These are phyloP conservation scores for Phrynosoma blainvillii DNA, from an alignment of 2,113 vertebrate genomes.

Conservation along the genomic window DNA sequence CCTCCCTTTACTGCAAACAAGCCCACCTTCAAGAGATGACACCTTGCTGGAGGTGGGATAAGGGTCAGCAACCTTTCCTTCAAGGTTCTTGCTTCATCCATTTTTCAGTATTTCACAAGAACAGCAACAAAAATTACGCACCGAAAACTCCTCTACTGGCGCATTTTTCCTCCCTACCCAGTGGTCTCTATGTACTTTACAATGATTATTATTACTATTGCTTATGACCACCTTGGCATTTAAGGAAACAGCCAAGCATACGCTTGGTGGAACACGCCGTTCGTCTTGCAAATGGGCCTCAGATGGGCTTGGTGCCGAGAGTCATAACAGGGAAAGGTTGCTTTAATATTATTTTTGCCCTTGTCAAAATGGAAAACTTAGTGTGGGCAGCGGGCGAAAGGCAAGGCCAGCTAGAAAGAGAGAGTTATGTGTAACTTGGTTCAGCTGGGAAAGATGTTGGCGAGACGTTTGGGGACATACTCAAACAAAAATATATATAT, in stretches of 20 bases:
- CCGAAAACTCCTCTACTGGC: neutral
- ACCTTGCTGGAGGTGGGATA: neutral
- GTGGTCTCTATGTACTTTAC: neutral
- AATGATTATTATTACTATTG: neutral
- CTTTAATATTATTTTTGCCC: neutral
- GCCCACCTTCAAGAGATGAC: neutral
- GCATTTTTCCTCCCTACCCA: too few relatives aligned
- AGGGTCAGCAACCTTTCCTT: neutral
- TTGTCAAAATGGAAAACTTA: neutral
- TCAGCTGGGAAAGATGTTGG: neutral
- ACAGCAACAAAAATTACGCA: too few relatives aligned
- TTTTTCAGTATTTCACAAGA: neutral
- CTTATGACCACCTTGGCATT: neutral
- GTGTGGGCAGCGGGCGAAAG: neutral
- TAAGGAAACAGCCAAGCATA: neutral
- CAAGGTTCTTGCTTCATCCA: neutral
- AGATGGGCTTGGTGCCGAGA: neutral
- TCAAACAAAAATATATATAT: too few relatives aligned
- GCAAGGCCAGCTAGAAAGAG: neutral
- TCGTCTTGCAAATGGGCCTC: neutral
- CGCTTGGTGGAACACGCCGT: neutral
- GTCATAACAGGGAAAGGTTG: neutral
- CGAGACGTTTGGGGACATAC: neutral
- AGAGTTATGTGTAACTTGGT: neutral
- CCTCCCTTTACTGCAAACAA: accelerated